A percentile compares a stretch with the other conserved stretches of the same genome.
These are phyloP conservation scores for Magallana angulata DNA, from an alignment of 1,140 invertebrate genomes.

Conservation along the genomic window DNA sequence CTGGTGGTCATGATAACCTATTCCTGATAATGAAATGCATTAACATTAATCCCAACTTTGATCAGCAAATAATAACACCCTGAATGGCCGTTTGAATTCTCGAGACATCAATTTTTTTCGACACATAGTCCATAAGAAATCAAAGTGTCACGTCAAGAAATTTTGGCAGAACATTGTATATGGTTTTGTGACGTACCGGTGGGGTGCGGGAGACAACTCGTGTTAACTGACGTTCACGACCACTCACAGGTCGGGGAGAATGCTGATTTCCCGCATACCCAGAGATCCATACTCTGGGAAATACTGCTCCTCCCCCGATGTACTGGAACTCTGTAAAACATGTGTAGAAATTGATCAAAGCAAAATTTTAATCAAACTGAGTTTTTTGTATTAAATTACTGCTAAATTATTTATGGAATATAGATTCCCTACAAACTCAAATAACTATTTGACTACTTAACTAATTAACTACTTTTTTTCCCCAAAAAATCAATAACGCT, in stretches of 20 bases:
- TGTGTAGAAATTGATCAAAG: neutral
- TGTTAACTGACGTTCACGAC: neutral
- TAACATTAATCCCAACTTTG: no score
- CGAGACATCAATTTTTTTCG: no score
- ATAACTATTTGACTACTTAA: neutral
- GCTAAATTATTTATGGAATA: neutral
- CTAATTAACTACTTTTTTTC: neutral
- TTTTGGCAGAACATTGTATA: no score
- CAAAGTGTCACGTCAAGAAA: no score
- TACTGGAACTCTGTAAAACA: neutral
- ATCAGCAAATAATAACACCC: no score
- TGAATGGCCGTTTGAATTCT: no score
- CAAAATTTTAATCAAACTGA: neutral
- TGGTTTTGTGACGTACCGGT: neutral
- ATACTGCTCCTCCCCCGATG: neutral
- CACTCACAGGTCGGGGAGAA: slow-evolving; percentile 42
- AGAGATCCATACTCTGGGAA: slow-evolving; percentile 51
- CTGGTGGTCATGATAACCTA: no score
- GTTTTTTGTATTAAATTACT: neutral
- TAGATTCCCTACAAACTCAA: neutral
- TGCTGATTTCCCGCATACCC: slow-evolving; percentile 50
- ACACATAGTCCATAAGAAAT: no score
- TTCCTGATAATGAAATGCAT: no score
- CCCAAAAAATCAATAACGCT: no score
- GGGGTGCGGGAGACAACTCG: neutral